phyloP scores from a whole-genome alignment of 2,797 vertebrate genomes.

The Protonibea diacanthus region DNA sequence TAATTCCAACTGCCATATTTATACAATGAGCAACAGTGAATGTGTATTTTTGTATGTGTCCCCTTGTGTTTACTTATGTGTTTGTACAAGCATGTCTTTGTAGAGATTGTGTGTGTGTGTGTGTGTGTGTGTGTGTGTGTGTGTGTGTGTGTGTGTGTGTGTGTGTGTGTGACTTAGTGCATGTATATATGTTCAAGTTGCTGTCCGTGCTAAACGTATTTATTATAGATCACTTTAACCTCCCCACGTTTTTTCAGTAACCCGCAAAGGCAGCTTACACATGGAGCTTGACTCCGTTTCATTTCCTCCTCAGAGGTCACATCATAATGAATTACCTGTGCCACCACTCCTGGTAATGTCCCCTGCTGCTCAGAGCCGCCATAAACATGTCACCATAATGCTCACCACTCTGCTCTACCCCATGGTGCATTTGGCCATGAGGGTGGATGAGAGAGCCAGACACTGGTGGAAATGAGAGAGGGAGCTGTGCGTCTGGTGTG shows the following conservation, averaged over 20 bases:
- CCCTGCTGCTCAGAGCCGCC: slow-evolving; percentile 88
- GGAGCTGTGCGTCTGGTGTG: slow-evolving; percentile 50
- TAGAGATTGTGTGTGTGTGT: neutral
- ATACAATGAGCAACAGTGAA: slow-evolving; percentile 5
- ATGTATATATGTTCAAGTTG: slow-evolving; percentile 6
- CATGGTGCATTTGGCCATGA: slow-evolving; percentile 77
- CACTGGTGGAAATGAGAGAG: slow-evolving; percentile 70
- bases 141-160: slow-evolving; percentile 19
- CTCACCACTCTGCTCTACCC: slow-evolving; percentile 95
- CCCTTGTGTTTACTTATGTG: neutral
- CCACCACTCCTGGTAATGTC: slow-evolving; percentile 92
- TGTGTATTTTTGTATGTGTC: neutral
- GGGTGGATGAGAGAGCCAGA: slow-evolving; percentile 68
- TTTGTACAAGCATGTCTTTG: neutral
- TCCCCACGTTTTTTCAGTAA: slow-evolving; percentile 56
- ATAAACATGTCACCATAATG: slow-evolving; percentile 99
- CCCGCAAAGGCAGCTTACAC: slow-evolving; percentile 66
- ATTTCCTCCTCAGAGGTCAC: slow-evolving; percentile 88
- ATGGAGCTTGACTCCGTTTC: slow-evolving; percentile 77
- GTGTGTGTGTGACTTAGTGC: neutral
- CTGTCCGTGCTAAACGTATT: slow-evolving; percentile 38
- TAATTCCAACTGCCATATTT: neutral
- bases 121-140: slow-evolving; percentile 20
- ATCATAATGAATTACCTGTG: slow-evolving; percentile 93
- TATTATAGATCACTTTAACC: slow-evolving; percentile 53